These are phyloP conservation scores for Oxystoma pomonae DNA, from an alignment of 2,888 invertebrate genomes.

Conservation along the genomic window DNA sequence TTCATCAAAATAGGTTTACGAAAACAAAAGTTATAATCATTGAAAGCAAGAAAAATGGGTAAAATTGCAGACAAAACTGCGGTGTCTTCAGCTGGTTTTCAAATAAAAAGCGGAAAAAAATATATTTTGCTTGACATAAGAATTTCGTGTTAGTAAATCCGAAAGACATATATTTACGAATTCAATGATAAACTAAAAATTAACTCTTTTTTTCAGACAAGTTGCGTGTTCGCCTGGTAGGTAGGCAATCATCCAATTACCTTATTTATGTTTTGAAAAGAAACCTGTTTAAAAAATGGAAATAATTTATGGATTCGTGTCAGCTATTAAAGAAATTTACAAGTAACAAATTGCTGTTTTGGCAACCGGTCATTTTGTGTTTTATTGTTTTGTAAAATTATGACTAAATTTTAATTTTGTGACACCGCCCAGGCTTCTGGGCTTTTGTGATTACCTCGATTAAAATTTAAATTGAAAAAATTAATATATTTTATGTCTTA, in stretches of 20 bases:
- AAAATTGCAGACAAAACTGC: no score
- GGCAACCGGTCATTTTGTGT: not conserved
- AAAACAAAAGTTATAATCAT: no score
- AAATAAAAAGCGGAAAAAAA: no score
- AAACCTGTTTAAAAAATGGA: not conserved
- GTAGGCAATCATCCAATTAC: not conserved
- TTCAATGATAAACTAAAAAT: no score
- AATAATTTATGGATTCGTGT: not conserved
- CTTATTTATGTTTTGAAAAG: not conserved
- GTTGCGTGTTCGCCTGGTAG: not conserved
- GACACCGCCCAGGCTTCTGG: not conserved
- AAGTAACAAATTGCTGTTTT: not conserved
- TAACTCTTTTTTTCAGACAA: not conserved
- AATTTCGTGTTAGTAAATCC: no score
- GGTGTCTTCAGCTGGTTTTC: no score
- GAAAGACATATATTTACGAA: no score
- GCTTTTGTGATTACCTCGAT: not conserved
- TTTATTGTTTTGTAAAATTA: not conserved
- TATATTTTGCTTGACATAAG: no score
- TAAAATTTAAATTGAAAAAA: no score
- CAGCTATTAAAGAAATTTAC: not conserved
- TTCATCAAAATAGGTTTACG: no score
- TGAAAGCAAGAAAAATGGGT: no score
- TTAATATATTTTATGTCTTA: no score
- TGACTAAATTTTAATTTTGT: not conserved